Evolutionary conservation across 2,113 vertebrate genomes (phyloP).

Genomic region (Engraulis encrasicolus): DNA sequence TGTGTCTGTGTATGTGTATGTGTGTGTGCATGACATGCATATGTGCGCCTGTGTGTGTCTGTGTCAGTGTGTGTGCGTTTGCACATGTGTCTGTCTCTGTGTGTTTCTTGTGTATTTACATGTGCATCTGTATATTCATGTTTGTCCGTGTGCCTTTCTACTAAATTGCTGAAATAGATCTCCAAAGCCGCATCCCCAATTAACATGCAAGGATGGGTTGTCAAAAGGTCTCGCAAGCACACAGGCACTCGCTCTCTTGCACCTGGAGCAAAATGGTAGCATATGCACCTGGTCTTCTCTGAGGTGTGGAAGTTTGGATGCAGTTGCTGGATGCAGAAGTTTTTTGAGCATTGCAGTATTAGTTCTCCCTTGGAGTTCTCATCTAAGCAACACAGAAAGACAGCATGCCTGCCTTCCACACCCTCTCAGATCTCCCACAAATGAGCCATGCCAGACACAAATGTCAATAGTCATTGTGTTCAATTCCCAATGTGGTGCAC

Average conservation of each 20-base stretch:
- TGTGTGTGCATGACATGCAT: neutral
- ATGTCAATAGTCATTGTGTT: neutral
- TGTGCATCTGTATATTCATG: neutral
- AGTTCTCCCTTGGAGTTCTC: neutral
- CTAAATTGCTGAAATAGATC: neutral
- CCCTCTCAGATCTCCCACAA: neutral
- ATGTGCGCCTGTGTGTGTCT: conserved; percentile 6
- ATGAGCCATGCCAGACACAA: neutral
- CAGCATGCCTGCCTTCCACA: conserved; percentile 3
- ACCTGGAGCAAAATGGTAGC: neutral
- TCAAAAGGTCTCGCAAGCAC: neutral
- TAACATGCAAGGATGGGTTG: conserved; percentile 2
- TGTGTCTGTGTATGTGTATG: neutral
- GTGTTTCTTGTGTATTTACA: too few species aligned
- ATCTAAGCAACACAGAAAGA: neutral
- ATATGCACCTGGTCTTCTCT: neutral
- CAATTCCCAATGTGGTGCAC: too few species aligned
- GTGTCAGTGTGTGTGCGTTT: neutral
- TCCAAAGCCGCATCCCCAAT: neutral
- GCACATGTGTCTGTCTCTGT: neutral
- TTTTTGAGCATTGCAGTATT: neutral
- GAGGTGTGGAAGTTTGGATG: neutral
- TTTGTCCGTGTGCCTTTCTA: neutral
- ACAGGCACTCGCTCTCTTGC: neutral
- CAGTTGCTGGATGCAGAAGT: neutral